phyloP scores from a whole-genome alignment of 2,113 vertebrate genomes.

The Nerophis lumbriciformis region DNA sequence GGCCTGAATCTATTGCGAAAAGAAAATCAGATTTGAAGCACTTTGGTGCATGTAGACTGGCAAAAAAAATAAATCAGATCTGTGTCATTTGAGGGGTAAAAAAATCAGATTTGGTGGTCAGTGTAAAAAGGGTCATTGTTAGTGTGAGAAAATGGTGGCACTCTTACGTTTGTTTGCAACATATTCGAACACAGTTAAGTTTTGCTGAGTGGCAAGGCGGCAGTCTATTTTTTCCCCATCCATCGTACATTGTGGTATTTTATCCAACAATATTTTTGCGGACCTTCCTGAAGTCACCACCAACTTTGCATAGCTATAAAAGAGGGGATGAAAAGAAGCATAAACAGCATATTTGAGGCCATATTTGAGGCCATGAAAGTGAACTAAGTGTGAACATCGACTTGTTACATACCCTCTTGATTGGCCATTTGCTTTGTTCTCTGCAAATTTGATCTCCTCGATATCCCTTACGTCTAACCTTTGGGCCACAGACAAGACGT shows the following conservation, averaged over 20 bases:
- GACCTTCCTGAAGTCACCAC: slow-evolving; percentile 85
- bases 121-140: no score
- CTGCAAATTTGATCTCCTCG: slow-evolving; percentile 87
- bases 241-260: slow-evolving; percentile 80
- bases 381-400: not conserved
- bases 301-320: slow-evolving; percentile 83
- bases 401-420: slow-evolving; percentile 85
- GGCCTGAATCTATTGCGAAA: no score
- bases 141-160: not conserved
- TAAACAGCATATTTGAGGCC: not conserved
- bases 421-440: slow-evolving; percentile 89
- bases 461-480: slow-evolving; percentile 84
- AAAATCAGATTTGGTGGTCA: no score
- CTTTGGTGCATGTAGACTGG: no score
- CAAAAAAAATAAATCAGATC: no score
- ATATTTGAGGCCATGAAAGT: not conserved
- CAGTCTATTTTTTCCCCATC: slow-evolving; percentile 86
- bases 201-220: slow-evolving; percentile 84
- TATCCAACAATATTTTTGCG: slow-evolving; percentile 81
- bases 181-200: slow-evolving; percentile 84
- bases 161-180: slow-evolving; percentile 89
- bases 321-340: slow-evolving; percentile 4
- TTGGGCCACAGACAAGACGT: slow-evolving; percentile 78
- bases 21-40: no score
- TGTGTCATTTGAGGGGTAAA: no score